Base-by-base conservation (phyloP, 2,888 invertebrate genomes). In the Achlya flavicornis region DNA sequence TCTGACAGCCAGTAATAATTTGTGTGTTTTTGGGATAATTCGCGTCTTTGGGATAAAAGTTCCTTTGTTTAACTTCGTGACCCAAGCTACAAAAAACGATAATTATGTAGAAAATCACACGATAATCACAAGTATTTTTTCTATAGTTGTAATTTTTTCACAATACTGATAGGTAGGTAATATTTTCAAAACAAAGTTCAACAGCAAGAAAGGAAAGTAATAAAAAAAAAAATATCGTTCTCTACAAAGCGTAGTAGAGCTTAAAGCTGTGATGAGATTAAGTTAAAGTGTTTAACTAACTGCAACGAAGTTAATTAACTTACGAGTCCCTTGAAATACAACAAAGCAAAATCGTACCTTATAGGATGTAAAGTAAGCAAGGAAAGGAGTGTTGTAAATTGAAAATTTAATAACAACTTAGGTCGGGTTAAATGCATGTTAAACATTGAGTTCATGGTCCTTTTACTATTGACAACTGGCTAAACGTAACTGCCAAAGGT, bases 251-350 rank as follows among this genome's bases (percentile, higher is more conserved):
- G 66, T 65, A 69, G 68, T 71, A 73, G 26, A 57, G 33, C 12
- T 57, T 57, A 69, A 70, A 67, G 66, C 64, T 64, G 61, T 64
- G 63, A 67, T 64, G 61, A 58, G 64, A 68, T 75, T 71, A 66
- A 67, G 63, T 68, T 64, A 66, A 69, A 73, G 67, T 65, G 72
- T 71, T 74, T 64, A 73, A 72, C 71, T 68, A 78, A 72, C 74
- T 73, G 73, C 61, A 66, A 72, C 63, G 64, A 35, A 14, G 35
- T n/a, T 58, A 63, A 63, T 63, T 33, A 48, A 58, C 58, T 63
- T 58, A 58, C 57, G 11, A 62, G 53, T 57, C 57, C 33, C n/a
- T 58, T 62, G 57, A 57, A 62, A 16, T 61, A 66, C 61, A 67
- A 59, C 41, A 57, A 59, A 43, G 59, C 32, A 35, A 60, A n/a